Percentiles rank a stretch among this genome's conserved stretches.
These are phyloP conservation scores for Daphoenositta chrysoptera DNA, from an alignment of 2,113 vertebrate species.

Conservation along the genomic window DNA sequence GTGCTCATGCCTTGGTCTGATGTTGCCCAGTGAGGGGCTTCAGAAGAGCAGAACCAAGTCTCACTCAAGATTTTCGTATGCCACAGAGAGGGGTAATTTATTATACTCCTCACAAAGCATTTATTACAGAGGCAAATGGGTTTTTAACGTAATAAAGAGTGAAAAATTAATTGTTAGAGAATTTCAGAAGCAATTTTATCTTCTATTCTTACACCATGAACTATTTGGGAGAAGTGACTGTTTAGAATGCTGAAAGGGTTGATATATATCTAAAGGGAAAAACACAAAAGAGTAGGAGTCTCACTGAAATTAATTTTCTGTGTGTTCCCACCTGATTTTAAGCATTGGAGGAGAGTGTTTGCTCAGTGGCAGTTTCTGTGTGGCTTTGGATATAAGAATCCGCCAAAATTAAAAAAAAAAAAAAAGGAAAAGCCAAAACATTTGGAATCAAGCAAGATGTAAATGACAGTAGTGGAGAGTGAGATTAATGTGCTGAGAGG, in stretches of 20 bases:
- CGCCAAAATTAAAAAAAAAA: neutral
- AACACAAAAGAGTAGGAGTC: neutral
- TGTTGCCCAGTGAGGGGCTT: neutral
- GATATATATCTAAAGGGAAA: neutral
- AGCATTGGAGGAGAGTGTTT: neutral
- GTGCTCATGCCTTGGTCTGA: neutral
- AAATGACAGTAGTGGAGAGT: neutral
- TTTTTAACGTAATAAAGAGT: neutral
- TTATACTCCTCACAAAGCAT: neutral
- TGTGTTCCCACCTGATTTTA: neutral
- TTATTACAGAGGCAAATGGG: neutral
- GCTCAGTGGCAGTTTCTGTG: neutral
- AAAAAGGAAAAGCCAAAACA: neutral
- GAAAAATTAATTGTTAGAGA: neutral
- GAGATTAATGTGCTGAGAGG: neutral
- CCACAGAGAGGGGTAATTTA: neutral
- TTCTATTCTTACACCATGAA: constrained; percentile 9
- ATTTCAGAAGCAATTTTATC: constrained; percentile 31
- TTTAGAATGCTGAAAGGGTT: neutral
- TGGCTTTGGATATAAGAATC: neutral
- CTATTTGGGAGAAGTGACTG: neutral
- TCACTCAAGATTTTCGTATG: neutral
- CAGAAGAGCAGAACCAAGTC: neutral
- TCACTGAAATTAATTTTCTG: neutral
- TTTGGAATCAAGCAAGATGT: neutral